Conservation (phyloP, 2,888 invertebrate genomes). For the Drosophila fungiperda region DNA sequence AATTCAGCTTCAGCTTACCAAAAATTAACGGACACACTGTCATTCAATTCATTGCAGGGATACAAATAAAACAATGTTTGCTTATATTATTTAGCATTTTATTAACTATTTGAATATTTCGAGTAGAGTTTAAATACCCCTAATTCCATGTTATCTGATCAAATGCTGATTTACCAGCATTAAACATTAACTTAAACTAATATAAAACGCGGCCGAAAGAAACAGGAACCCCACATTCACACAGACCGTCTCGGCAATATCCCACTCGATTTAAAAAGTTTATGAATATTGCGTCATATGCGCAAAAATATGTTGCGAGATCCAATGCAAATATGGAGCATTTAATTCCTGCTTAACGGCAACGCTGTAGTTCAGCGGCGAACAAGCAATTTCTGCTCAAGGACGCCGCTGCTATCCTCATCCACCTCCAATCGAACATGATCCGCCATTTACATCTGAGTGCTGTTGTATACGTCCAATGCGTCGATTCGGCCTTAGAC, state of each 20-base stretch:
- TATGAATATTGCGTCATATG: conserved; percentile 55
- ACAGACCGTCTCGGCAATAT: conserved; percentile 35
- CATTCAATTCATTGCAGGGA: neutral
- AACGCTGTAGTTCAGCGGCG: conserved; percentile 30
- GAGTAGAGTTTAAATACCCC: neutral
- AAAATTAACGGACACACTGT: neutral
- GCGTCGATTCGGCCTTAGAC: conserved; percentile 68
- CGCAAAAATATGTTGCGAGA: conserved; percentile 31
- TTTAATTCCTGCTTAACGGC: neutral
- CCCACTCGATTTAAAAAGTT: conserved; percentile 57
- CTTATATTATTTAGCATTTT: neutral
- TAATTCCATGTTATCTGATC: neutral
- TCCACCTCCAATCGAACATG: conserved; percentile 58
- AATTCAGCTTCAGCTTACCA: neutral
- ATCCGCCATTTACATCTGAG: conserved; percentile 21
- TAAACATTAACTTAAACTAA: neutral
- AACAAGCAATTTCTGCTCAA: conserved; percentile 12
- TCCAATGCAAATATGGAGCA: conserved; percentile 8
- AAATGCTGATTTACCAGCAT: neutral
- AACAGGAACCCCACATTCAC: conserved; percentile 13
- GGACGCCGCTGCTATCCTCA: conserved; percentile 61
- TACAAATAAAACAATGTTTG: neutral
- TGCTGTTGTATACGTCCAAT: conserved; percentile 64
- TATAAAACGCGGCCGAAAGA: conserved; percentile 8
- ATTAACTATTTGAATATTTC: neutral